Evolutionary conservation across 2,797 vertebrate genomes (phyloP).

Genomic region (Oophaga sylvatica): DNA sequence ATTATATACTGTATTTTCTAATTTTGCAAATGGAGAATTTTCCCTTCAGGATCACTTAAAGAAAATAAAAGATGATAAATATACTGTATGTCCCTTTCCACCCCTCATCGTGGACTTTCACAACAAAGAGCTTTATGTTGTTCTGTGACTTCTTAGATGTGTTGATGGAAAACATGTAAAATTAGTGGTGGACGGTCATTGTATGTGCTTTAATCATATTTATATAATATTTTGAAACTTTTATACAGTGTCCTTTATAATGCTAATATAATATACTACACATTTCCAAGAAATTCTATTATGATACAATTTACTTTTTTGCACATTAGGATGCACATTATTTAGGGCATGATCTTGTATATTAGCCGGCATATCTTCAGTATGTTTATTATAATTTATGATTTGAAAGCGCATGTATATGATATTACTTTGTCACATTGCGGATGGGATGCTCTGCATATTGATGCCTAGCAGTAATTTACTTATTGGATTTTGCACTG

Average conservation of each 20-base stretch:
- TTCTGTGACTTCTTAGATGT: background rate
- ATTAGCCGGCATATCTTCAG: background rate
- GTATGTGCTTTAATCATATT: background rate
- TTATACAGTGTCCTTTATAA: background rate
- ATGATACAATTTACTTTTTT: background rate
- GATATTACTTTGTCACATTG: background rate
- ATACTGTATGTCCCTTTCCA: background rate
- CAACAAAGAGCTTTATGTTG: slow-evolving; percentile 1
- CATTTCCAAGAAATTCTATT: too few relatives aligned
- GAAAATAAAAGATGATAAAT: too few relatives aligned
- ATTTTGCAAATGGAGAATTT: slow-evolving; percentile 19
- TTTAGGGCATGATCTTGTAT: background rate
- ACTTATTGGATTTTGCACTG: background rate
- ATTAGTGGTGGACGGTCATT: background rate
- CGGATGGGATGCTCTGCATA: background rate
- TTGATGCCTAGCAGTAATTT: background rate
- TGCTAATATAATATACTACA: background rate
- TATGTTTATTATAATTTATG: background rate
- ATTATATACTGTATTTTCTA: background rate
- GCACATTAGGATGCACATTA: background rate
- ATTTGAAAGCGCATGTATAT: background rate
- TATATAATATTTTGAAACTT: background rate
- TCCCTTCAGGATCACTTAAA: background rate
- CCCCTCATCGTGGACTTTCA: background rate
- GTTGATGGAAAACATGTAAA: background rate